These are phyloP conservation scores for Acleris holmiana DNA, from an alignment of 2,888 invertebrate species.

Conservation along the genomic window DNA sequence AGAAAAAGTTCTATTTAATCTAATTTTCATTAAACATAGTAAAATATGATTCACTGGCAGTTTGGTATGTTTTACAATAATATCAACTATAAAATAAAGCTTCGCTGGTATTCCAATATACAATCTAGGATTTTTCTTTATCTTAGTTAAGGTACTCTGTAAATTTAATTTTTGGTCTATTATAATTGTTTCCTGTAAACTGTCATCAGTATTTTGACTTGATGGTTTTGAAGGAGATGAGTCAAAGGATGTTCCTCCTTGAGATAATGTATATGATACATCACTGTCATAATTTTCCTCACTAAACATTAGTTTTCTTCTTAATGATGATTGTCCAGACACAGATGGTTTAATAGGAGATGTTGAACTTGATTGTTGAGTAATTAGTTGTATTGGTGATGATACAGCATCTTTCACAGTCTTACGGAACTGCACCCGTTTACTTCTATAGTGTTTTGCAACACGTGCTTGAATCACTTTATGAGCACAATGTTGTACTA, in stretches of 20 bases:
- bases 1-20: constrained; percentile 26
- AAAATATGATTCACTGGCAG: constrained; percentile 12
- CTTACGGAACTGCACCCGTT: background rate
- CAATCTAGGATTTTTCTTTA: constrained; percentile 11
- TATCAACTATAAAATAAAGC: constrained; percentile 12
- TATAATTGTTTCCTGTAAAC: background rate
- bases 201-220: background rate
- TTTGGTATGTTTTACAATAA: constrained; percentile 9
- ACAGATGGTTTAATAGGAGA: constrained; percentile 1
- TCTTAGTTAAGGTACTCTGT: constrained; percentile 3
- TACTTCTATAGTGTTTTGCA: constrained; percentile 3
- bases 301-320: background rate
- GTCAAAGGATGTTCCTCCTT: background rate
- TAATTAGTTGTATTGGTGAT: background rate
- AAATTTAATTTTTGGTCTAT: constrained; percentile 6
- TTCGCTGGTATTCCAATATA: constrained; percentile 6
- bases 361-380: background rate
- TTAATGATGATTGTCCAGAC: background rate
- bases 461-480: constrained; percentile 1
- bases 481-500: background rate
- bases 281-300: constrained; percentile 14
- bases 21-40: constrained; percentile 23
- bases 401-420: constrained; percentile 1
- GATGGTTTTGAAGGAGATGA: constrained; percentile 4
- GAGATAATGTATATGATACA: constrained; percentile 3